Base-by-base conservation (phyloP, 2,797 vertebrate genomes). In the Spea hammondii region DNA sequence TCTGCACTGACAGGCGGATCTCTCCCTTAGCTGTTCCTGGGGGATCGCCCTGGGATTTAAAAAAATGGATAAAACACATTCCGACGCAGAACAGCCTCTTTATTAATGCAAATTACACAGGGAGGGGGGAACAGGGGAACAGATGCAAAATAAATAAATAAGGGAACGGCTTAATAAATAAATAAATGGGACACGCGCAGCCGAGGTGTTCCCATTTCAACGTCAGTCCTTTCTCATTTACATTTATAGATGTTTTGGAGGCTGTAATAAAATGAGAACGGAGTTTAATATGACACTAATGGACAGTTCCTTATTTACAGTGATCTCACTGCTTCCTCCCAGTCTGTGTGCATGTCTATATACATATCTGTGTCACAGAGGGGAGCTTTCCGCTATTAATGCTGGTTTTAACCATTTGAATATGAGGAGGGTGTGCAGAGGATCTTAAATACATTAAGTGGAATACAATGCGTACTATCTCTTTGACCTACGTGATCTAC, bases 21-120 rank as follows among this genome's bases (percentile, higher is more conserved):
- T 82, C 94, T 96, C 95, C 95, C 96, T 89, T 93, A 91, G 96
- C 97, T 95, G 94, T 91, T 93, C 92, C 91, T 90, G 91, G 93
- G 94, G 94, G 93, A 95, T 95, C 92, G 94, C 94, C 96, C 95
- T 92, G 96, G 96, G 96, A 98, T 94, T 95, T 93, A 72, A 81
- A 72, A 80, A 57, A 60, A 92, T 88, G 95, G 94, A 98, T 98
- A 96, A 98, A 97, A 98, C 95, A 94, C 95, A 96, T 95, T 94
- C 94, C 93, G 94, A 98, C 96, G 95, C 95, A 95, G 95, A 98
- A 95, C 96, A 97, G 95, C 93, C 96, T 98, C 96, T 98, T 97
- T 98, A 97, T 97, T 98, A 97, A 98, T 99, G 96, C 95, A 98
- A 98, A 98, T 98, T 94, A 96, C 94, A 93, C 88, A 44, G 64